Conservation (phyloP, 2,113 vertebrate genomes). For the Pica pica region DNA sequence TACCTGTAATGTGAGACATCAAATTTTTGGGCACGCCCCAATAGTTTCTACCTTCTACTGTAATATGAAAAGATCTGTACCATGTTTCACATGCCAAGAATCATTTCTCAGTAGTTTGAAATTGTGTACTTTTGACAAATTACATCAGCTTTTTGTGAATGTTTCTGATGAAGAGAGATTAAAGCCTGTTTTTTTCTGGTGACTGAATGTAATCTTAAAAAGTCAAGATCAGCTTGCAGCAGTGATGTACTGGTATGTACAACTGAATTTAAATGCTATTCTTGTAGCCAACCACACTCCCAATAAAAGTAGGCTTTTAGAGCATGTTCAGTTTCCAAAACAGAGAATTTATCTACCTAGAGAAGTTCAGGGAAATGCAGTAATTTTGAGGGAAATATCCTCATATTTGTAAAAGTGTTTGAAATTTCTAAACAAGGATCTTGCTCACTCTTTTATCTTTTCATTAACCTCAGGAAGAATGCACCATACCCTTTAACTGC, state of each 20-base stretch:
- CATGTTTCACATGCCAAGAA: not conserved
- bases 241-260: not conserved
- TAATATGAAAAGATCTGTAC: not conserved
- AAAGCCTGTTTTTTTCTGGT: not conserved
- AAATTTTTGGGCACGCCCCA: not conserved
- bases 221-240: not conserved
- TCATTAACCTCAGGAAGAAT: not conserved
- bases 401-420: not conserved
- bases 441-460: not conserved
- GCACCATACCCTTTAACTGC: not conserved
- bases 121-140: constrained; percentile 1
- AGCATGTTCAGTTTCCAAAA: not conserved
- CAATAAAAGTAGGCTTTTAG: not conserved
- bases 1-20: not conserved
- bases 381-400: not conserved
- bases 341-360: not conserved
- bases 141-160: not conserved
- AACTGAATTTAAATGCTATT: not conserved
- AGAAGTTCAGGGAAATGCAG: not conserved
- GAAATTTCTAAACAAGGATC: not conserved
- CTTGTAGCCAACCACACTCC: not conserved
- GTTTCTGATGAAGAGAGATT: not conserved
- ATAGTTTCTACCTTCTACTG: not conserved
- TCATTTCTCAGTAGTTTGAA: not conserved
- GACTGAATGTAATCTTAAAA: not conserved